Conservation (phyloP, 2,888 invertebrate species). For the Scaptomyza parva region DNA sequence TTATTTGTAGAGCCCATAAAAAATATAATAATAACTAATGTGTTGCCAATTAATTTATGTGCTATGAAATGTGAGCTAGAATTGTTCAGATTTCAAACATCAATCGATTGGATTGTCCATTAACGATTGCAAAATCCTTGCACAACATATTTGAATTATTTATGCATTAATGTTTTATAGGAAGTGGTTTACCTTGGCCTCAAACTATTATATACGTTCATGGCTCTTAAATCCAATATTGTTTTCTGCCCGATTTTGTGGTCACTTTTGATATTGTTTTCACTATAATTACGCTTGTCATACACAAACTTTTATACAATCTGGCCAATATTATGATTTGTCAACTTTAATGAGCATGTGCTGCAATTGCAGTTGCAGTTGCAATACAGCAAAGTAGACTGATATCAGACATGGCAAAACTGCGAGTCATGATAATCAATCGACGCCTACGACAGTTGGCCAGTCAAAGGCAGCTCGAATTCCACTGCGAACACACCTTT, state of each 20-base stretch:
- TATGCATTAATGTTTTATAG: not conserved
- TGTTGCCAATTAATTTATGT: not conserved
- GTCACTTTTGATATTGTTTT: not conserved
- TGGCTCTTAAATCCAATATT: not conserved
- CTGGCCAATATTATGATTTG: not conserved
- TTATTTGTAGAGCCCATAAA: not conserved
- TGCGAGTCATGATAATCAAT: conserved; percentile 37
- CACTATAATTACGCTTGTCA: not conserved
- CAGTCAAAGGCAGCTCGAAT: conserved; percentile 47
- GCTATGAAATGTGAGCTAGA: not conserved
- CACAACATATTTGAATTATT: not conserved
- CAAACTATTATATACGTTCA: not conserved
- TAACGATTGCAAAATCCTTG: too few relatives aligned
- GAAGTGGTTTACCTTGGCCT: too few relatives aligned
- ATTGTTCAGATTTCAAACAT: not conserved
- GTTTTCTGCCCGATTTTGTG: not conserved
- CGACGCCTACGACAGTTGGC: conserved; percentile 5
- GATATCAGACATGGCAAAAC: conserved; percentile 9
- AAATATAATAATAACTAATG: not conserved
- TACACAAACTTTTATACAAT: not conserved
- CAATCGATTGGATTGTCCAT: not conserved
- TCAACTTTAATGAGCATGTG: not conserved
- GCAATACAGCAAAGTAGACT: too few relatives aligned
- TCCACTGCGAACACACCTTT: too few relatives aligned
- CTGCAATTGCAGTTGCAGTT: conserved; percentile 4